These are phyloP conservation scores for Caradrina clavipalpis DNA, from an alignment of 2,888 invertebrate genomes.

Conservation along the genomic window DNA sequence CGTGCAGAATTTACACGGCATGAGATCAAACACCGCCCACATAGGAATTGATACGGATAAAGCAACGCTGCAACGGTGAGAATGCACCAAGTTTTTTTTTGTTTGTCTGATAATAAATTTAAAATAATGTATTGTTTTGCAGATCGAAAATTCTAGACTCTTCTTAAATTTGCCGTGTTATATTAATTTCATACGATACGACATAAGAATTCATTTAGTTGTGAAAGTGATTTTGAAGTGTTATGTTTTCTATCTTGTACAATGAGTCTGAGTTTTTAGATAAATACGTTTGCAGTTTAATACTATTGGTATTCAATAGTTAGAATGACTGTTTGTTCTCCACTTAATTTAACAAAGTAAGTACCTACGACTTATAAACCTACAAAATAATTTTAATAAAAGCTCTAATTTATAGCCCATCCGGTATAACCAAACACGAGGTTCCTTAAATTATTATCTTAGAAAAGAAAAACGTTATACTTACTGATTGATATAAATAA, in stretches of 20 bases:
- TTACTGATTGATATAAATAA: slow-evolving; percentile 44
- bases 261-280: background rate
- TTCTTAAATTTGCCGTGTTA: too few relatives aligned
- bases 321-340: background rate
- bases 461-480: slow-evolving; percentile 16
- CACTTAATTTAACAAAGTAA: background rate
- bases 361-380: background rate
- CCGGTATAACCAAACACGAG: slow-evolving; percentile 9
- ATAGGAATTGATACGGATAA: slow-evolving; percentile 61
- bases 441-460: background rate
- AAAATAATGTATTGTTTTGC: too few relatives aligned
- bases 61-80: slow-evolving; percentile 22
- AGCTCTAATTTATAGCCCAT: slow-evolving; percentile 12
- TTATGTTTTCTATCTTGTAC: background rate
- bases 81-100: slow-evolving; percentile 36
- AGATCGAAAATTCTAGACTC: too few relatives aligned
- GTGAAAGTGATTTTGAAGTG: slow-evolving; percentile 4
- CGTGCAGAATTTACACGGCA: slow-evolving; percentile 69
- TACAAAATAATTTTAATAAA: background rate
- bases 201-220: background rate
- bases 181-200: background rate
- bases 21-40: slow-evolving; percentile 67
- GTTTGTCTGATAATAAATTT: background rate
- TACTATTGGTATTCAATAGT: background rate
- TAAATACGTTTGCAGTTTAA: background rate